Evolutionary conservation across 1,140 invertebrate species (phyloP), one percentile per base, ranked within the genome.

Genomic region (Limonius californicus): DNA sequence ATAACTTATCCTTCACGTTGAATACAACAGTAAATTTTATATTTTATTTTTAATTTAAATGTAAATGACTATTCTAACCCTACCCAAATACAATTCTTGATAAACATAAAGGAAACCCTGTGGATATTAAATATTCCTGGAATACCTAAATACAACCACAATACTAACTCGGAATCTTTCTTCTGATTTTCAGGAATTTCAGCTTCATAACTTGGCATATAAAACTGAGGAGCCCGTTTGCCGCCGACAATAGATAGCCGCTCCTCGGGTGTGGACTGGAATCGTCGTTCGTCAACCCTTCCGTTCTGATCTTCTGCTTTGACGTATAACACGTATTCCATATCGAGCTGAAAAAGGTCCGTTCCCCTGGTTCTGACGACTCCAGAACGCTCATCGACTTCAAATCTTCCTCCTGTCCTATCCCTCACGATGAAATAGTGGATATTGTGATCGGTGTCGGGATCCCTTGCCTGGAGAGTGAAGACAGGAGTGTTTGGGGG

Each of bases 291-390:
- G 71, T 94, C 92, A 9, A 94, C 86, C 55, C 92, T 84, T 16
- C 94, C 94, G 74, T 94, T 95, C 77, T 93, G 93, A 82, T 97
- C 94, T 81, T 97, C 94, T 0, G 94, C 94, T 79, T 95, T 95
- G 11, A 97, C 94, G 74, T 97, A 97, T 57, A 97, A 80, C 14
- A 96, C 93, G 76, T 97, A 97, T 74, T 97, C 94, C 91, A 95
- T 95, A 76, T 97, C 94, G 69, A 96, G 77, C 76, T 95, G 93
- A 74, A 97, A 96, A 11, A 92, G 87, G 73, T 95, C 94, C 0
- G 87, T 92, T 39, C 93, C 93, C 43, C 91, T 81, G 0, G 94
- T 96, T 15, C 94, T 82, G n/a, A 97, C 93, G 8, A 96, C 94
- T 0, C 94, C 94, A 0, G 93, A 95, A 50, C 93, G 81, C 77